Base-by-base conservation (phyloP, 2,797 vertebrate species). In the Epinephelus coioides region DNA sequence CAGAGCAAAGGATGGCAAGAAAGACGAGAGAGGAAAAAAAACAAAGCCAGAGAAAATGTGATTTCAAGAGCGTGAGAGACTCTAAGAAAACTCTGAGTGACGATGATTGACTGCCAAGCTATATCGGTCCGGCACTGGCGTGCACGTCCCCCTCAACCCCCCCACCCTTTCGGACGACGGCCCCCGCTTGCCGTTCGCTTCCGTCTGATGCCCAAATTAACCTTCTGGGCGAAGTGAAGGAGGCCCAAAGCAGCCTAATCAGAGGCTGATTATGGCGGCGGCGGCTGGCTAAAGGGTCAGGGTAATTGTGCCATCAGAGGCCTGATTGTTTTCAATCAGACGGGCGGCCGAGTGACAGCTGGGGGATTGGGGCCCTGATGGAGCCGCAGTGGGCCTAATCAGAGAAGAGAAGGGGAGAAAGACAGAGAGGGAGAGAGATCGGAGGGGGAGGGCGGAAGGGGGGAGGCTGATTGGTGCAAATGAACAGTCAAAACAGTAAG, bases 311-410 rank as follows among this genome's bases (percentile, higher is more conserved):
- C 97, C 98, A 99, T 99, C 98, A 99, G 97, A 98, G 97, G 97
- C 96, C 97, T 99, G 98, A 99, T 98, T 99, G 98, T 98, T 99
- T 99, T 99, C 98, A 99, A 99, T 99, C 98, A 98, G 95, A 97
- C 97, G 96, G 96, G 97, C 98, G 96, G 87, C 89, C 92, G 97
- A 99, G 97, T 99, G 98, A 99, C 98, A 99, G 98, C 97, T 97
- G 96, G 84, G 97, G 97, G 98, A 98, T 97, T 97, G 97, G 97
- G 95, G 97, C 96, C 96, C 97, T 98, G 97, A 98, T 98, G 97
- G 97, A 98, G 97, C 96, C 91, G 95, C 97, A 95, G 96, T 97
- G 96, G 97, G 97, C 96, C 97, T 99, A 99, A 99, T 99, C 98
- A 99, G 97, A 94, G 97, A 90, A 96, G 97, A 92, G 97, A 87